phyloP scores from a whole-genome alignment of 2,113 vertebrate species.

The Malurus alboscapulatus region DNA sequence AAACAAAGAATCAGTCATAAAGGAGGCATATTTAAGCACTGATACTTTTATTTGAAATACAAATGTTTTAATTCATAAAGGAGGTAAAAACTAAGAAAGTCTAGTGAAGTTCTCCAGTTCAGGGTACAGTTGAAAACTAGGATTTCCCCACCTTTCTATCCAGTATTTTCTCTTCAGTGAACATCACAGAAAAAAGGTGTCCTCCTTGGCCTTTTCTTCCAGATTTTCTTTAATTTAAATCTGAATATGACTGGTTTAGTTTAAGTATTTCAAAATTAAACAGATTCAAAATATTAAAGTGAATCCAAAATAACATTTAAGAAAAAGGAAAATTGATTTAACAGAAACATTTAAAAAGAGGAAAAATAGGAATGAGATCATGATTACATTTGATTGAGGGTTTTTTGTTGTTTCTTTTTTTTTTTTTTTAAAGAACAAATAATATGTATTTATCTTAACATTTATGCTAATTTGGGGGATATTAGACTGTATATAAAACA shows the following conservation, averaged over 20 bases:
- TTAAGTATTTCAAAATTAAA: background rate
- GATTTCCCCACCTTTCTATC: background rate
- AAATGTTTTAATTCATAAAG: background rate
- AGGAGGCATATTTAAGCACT: background rate
- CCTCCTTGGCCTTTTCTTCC: background rate
- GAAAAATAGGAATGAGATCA: background rate
- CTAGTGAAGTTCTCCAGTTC: background rate
- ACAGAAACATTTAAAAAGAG: background rate
- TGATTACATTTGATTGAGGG: background rate
- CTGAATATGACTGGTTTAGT: background rate
- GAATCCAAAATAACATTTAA: background rate
- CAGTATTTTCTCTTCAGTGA: background rate
- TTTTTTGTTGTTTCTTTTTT: background rate
- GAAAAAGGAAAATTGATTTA: fast-evolving
- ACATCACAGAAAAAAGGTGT: background rate
- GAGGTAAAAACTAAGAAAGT: background rate
- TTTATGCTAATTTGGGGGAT: background rate
- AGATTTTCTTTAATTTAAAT: background rate
- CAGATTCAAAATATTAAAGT: background rate
- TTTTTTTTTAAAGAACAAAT: background rate
- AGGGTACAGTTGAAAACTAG: background rate
- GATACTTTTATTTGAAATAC: background rate
- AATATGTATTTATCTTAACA: background rate
- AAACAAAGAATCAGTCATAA: background rate
- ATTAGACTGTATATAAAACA: background rate